phyloP scores from a whole-genome alignment of 2,888 invertebrate species.

The Iphiclides podalirius region DNA sequence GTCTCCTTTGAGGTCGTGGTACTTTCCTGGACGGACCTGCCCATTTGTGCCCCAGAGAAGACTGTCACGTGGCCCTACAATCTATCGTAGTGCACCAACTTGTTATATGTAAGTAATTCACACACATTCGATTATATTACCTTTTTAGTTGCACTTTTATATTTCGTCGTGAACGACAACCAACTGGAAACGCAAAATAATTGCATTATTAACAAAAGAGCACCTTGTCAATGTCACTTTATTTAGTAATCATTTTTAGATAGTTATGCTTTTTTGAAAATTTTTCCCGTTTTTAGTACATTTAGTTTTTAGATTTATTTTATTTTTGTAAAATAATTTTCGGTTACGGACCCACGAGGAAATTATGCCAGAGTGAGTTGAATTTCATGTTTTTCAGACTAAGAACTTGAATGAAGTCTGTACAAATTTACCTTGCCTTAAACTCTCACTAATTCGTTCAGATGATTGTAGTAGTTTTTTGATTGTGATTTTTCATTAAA shows the following conservation, averaged over 20 bases:
- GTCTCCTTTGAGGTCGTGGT: too few relatives aligned
- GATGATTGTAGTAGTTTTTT: too few relatives aligned
- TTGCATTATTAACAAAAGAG: slow-evolving; percentile 32
- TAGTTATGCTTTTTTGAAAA: slow-evolving; percentile 70
- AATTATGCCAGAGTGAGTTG: slow-evolving; percentile 72
- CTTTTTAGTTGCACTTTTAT: slow-evolving; percentile 2
- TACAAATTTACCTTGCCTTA: too few relatives aligned
- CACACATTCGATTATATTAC: too few relatives aligned
- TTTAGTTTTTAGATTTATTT: slow-evolving; percentile 62
- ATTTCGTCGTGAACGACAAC: slow-evolving; percentile 19
- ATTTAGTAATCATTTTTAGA: slow-evolving; percentile 48
- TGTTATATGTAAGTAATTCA: too few relatives aligned
- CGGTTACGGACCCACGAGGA: slow-evolving; percentile 33
- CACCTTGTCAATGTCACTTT: slow-evolving; percentile 49
- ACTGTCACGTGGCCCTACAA: too few relatives aligned
- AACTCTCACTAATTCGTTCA: too few relatives aligned
- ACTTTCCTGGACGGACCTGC: too few relatives aligned
- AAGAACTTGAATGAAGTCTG: too few relatives aligned
- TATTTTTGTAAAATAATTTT: slow-evolving; percentile 37
- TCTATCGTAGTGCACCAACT: too few relatives aligned
- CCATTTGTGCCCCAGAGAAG: too few relatives aligned
- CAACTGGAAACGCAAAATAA: slow-evolving; percentile 31
- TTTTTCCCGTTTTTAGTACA: slow-evolving; percentile 59
- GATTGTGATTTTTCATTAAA: too few relatives aligned
- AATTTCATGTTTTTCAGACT: background rate